Conservation (phyloP, 2,888 invertebrate species). For the Malthinus seriepunctatus region DNA sequence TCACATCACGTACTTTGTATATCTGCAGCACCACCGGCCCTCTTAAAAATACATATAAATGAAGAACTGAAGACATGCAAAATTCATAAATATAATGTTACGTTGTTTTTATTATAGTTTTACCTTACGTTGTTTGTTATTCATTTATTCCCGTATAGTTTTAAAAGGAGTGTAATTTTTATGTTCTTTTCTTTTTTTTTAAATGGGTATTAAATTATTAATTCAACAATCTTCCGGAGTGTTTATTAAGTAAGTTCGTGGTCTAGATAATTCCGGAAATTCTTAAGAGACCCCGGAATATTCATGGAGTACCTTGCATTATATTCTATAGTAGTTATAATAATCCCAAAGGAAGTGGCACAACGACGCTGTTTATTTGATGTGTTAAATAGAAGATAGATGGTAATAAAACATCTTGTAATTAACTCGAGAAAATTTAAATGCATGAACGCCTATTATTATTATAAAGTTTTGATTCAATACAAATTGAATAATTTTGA, state of each 20-base stretch:
- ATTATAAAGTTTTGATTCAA: too few relatives aligned
- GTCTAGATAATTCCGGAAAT: conserved; percentile 24
- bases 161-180: too few relatives aligned
- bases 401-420: conserved; percentile 2
- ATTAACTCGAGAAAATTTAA: conserved; percentile 3
- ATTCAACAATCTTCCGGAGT: conserved; percentile 20
- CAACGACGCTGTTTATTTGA: conserved; percentile 13
- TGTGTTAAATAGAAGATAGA: conserved; percentile 9
- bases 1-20: too few relatives aligned
- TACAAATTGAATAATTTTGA: too few relatives aligned
- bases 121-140: too few relatives aligned
- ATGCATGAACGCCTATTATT: background rate
- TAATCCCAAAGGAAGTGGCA: conserved; percentile 10
- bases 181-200: background rate
- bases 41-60: too few relatives aligned
- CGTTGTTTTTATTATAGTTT: too few relatives aligned
- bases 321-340: background rate
- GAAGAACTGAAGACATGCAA: too few relatives aligned
- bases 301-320: conserved; percentile 17
- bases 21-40: too few relatives aligned
- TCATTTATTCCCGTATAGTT: too few relatives aligned
- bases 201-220: conserved; percentile 19
- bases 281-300: conserved; percentile 22
- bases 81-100: too few relatives aligned
- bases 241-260: conserved; percentile 19